Evolutionary conservation across 1,140 invertebrate genomes (phyloP), one percentile per base, ranked within the genome.

Genomic region (Drosophila parabipectinata): DNA sequence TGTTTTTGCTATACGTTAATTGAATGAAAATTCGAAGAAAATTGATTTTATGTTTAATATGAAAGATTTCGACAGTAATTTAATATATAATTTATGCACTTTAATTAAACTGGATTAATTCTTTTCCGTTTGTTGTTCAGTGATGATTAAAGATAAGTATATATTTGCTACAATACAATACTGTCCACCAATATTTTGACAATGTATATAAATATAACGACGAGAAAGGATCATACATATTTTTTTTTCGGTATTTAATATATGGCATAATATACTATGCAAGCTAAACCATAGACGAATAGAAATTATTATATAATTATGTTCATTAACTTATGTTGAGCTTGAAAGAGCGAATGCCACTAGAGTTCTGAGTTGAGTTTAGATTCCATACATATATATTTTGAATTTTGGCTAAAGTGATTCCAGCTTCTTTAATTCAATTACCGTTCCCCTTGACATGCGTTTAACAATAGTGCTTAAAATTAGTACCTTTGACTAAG

Each of bases 401-500:
- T 58, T 47, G 71, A 12, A 26, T 67, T 56, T 60, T 51, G 74
- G 58, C 54, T 75, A 58, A 57, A 51, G 32, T 61, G 44, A 51
- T 60, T 74, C 41, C 24, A 60, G 52, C 45, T 58, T 18, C 5
- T 37, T 60, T 10, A 34, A 50, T 54, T 59, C 41, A 57, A 18
- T 56, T 57, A 28, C 69, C 48, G 7, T 62, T 67, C 45, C 67
- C 63, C 18, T 69, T 57, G 63, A 69, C 63, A 69, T 69, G 67
- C 75, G 62, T 88, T 88, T 64, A 79, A 88, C 83, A 79, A 88
- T 62, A 79, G 79, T 79, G 74, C 82, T 79, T 82, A 76, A 79
- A 88, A 82, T 88, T 82, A 84, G 58, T 85, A 88, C 78, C 60
- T 78, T 87, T 85, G 77, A 87, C 82, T 87, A 84, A 71, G 78